Evolutionary conservation across 2,888 invertebrate genomes (phyloP), one percentile per base, ranked within the genome.

Genomic region (Meghimatium bilineatum): DNA sequence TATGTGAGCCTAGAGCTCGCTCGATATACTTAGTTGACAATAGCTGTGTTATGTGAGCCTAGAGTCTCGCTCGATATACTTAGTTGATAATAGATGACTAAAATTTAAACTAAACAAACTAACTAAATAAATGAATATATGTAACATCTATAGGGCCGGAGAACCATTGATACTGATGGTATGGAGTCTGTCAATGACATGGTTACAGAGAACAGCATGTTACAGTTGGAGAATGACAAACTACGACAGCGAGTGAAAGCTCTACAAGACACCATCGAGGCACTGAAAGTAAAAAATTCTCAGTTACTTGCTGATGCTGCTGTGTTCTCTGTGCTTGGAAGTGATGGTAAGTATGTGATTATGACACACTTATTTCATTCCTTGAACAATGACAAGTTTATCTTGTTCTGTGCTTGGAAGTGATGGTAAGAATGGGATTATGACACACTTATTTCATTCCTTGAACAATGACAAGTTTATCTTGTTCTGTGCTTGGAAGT

Each of bases 201-300:
- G 94, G 98, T 96, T 92, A 97, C 98, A 92, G 99, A 99, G 94
- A 99, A 98, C 94, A 96, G 96, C 38, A 96, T 99, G 95, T 95
- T 99, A 1, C 96, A 96, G 89, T 96, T 96, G 79, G 99, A 99
- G 93, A 96, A 97, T 86, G 97, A 97, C 91, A 96, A 97, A 87
- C 94, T 99, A 60, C 95, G 97, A 72, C 96, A 97, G 23, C 95
- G 99, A 80, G 96, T 99, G 0, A 99, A 99, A 94, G 97, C 98
- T 3, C 95, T 99, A 95, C 98, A 98, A 92, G 97, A 98, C 91
- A 98, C 98, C 0, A 96, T 98, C 36, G 97, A 98, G 89, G 95
- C 96, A 82, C 94, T 99, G 74, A 97, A 97, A 0, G 95, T 96
- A 8, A 87, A 89, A 71, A 98, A 98, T 93, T 96, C 96, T 8